Base-by-base conservation (phyloP, 2,797 vertebrate genomes). In the Tenualosa ilisha region DNA sequence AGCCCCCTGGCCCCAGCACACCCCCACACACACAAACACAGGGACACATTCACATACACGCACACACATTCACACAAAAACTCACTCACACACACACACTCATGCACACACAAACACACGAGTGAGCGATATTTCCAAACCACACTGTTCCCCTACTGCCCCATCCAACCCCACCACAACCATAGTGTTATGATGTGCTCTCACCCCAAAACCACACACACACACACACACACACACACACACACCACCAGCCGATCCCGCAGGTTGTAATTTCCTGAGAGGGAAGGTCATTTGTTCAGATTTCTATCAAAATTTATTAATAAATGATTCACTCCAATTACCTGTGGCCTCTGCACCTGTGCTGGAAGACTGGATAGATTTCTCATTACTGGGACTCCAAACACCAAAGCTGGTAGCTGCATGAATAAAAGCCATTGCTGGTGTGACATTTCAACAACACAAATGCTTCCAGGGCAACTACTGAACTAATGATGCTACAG, bases 281-380 rank as follows among this genome's bases (percentile, higher is more conserved):
- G 88, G 90, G 90, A 92, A 93, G 94, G 94, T 93, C 90, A 87
- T 92, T 89, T 88, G 89, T 92, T 91, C 91, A 84, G 88, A 92
- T 92, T 91, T 88, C 81, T 90, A 92, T 92, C 88, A 92, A 92
- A 93, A 90, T 86, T 50, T 91, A 92, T 91, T 92, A 92, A 93
- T 92, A 91, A 90, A 92, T 86, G 89, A 94, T 94, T 93, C 50
- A 54, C 92, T 94, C 90, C 89, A 92, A 90, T 93, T 92, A 92
- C 88, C 86, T 85, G 83, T 89, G 90, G 90, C 92, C 87, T 89
- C 90, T 79, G 68, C 81, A 82, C 53, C 59, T 86, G 83, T 81
- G 83, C 85, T 72, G 86, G 40, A 87, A 54, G 65, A 31, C 49
- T 12, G 49, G 65, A 83, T 84, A 84, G 26, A 86, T 88, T 89